phyloP scores from a whole-genome alignment of 37 sponge, comb jelly and placozoan species.

The Theonella swinhoei region DNA sequence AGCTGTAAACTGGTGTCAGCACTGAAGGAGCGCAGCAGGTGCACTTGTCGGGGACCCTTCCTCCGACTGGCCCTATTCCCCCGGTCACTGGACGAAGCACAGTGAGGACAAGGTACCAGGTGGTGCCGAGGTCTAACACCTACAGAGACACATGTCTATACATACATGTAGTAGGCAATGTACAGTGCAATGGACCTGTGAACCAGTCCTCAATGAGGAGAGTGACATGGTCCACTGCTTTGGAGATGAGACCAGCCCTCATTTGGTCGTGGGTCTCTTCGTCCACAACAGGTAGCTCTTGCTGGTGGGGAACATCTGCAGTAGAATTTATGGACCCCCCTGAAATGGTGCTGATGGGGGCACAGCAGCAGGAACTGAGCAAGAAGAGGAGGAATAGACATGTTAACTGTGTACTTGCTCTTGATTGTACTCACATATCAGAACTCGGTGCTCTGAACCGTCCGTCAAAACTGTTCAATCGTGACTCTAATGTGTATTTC shows the following conservation, averaged over 20 bases:
- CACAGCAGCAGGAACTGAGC: no score
- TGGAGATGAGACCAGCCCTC: conserved; percentile 78
- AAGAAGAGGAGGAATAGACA: neutral
- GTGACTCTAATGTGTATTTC: neutral
- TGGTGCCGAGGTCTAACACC: conserved; percentile 11
- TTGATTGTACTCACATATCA: neutral
- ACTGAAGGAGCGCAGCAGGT: conserved; percentile 32
- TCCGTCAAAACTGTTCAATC: neutral
- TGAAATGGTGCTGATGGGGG: neutral
- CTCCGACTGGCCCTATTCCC: neutral
- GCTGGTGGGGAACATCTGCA: neutral
- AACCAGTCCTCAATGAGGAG: conserved; percentile 81
- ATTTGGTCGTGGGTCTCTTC: conserved; percentile 67
- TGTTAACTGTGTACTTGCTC: neutral
- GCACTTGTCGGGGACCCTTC: neutral
- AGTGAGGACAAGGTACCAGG: conserved; percentile 64
- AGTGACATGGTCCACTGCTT: conserved; percentile 55
- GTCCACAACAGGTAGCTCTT: neutral
- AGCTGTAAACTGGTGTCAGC: neutral
- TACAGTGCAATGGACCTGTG: conserved; percentile 15
- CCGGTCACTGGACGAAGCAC: neutral
- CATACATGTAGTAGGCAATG: neutral
- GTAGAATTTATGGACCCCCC: neutral
- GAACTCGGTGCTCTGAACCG: neutral
- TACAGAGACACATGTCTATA: neutral